These are phyloP conservation scores for Percopsis transmontana DNA, from an alignment of 2,113 vertebrate species.

Conservation along the genomic window DNA sequence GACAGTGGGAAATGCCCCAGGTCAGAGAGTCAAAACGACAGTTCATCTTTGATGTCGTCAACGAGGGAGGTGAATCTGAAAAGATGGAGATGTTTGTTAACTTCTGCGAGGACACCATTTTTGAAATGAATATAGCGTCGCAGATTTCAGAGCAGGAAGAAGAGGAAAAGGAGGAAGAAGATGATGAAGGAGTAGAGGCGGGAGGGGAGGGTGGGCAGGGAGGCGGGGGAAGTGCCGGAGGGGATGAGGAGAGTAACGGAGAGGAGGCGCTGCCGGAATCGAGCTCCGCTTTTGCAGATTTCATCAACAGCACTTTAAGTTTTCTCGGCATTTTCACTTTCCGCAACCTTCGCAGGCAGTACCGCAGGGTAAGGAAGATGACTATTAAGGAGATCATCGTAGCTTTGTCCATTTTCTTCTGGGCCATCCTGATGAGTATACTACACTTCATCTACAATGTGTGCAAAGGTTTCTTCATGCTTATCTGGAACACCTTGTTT, in stretches of 20 bases:
- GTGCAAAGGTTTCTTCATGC: constrained; percentile 82
- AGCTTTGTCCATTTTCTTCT: constrained; percentile 78
- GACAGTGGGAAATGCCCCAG: constrained; percentile 98
- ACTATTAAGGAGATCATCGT: constrained; percentile 82
- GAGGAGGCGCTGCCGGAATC: constrained; percentile 72
- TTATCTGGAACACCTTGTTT: constrained; percentile 88
- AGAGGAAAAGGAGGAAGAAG: constrained; percentile 77
- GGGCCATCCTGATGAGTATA: constrained; percentile 79
- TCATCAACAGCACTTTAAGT: constrained; percentile 72
- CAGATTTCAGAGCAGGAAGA: constrained; percentile 92
- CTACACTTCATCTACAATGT: constrained; percentile 78
- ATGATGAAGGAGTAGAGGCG: constrained; percentile 70
- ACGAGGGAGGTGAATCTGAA: constrained; percentile 92
- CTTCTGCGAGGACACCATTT: constrained; percentile 99
- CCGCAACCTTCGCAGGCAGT: constrained; percentile 81
- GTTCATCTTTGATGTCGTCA: constrained; percentile 98
- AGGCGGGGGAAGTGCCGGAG: constrained; percentile 49
- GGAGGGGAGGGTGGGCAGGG: constrained; percentile 42
- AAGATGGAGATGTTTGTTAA: constrained; percentile 99
- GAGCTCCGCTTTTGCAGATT: constrained; percentile 72
- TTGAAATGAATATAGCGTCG: constrained; percentile 97
- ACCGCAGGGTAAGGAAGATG: constrained; percentile 81
- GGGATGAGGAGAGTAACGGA: constrained; percentile 73
- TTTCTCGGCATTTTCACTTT: constrained; percentile 83
- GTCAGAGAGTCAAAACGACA: constrained; percentile 92